Base-by-base conservation (phyloP, 2,797 vertebrate genomes). In the Ispidina picta region DNA sequence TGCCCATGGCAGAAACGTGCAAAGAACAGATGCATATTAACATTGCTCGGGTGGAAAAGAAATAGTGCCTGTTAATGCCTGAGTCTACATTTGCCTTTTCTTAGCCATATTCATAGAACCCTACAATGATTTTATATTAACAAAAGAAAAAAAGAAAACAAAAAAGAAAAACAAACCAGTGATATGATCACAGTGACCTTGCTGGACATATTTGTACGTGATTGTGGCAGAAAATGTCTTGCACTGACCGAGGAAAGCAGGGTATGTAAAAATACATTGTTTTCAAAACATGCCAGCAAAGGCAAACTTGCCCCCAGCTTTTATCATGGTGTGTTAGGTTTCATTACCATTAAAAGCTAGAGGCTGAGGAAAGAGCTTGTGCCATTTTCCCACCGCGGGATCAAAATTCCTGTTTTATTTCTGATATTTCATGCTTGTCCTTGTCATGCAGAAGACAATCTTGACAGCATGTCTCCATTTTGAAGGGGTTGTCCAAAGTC, bases 11-110 rank as follows among this genome's bases (percentile, higher is more conserved):
- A 86, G 48, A 31, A 46, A 29, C 0, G 0, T 6, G 4, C 2
- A 5, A 46, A 55, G 29, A 87, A 29, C 68, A 79, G 54, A 65
- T 43, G 10, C 26, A 52, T 60, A 25, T 43, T 39, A 28, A 55
- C 0, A 0, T 22, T 39, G 8, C 2, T 78, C 0, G 0, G 5
- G 10, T 48, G 26, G 55, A 78, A 72, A 75, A 69, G 29, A 69
- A 58, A 58, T 6, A 8, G 13, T 35, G 12, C 20, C 12, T 74
- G 18, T 21, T 49, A 52, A 41, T 60, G 58, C 35, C 48, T 59
- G 2, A 55, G 59, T 6, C 23, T 18, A 3, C 2, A 6, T 0
- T 9, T 72, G 23, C 35, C 26, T 69, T 63, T 88, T 71, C 29
- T 83, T 51, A n/a, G 39, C 26, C 22, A 8, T 22, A 28, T 33